Evolutionary conservation across 2,113 vertebrate genomes (phyloP), one percentile per base, ranked within the genome.

Genomic region (Tragelaphus imberbis): DNA sequence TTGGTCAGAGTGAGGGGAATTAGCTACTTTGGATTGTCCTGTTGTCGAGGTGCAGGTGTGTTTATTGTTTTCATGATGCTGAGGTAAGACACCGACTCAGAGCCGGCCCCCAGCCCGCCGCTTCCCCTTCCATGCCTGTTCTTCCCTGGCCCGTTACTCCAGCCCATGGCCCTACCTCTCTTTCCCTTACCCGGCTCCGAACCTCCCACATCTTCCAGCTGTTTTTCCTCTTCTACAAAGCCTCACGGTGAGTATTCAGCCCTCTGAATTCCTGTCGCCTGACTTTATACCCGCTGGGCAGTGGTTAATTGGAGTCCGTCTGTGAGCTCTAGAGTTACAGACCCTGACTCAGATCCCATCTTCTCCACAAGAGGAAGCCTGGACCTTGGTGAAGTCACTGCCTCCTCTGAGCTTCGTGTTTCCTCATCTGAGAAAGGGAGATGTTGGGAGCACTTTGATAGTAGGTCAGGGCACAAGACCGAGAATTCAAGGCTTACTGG

Each of bases 311-410:
- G 11, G n/a, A 80, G 68, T 84, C 36, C 75, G 16, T 92, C 84
- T 96, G 8, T 0, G 3, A 94, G 40, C 51, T 95, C 82, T 97
- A 40, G 44, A 17, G 17, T 97, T 96, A 77, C 59, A 68, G 91
- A 87, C 55, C 36, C 56, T 92, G 93, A 91, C 51, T 97, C 65
- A 9, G 91, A 82, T 81, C 84, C 88, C 49, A 30, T 84, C 81
- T 79, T 77, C 14, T 90, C 36, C 81, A 27, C 68, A 56, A 92
- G 79, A 92, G 84, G 82, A 86, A 87, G 51, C 71, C 86, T 94
- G 93, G 68, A 79, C 49, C 7, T 81, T 51, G 36, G 89, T 93
- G 86, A 90, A 10, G 47, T 65, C 56, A 86, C 55, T 93, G 91
- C 59, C 61, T 94, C 85, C 58, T 92, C 36, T 84, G 17, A 85